Evolutionary conservation across 1,140 invertebrate genomes (phyloP), one percentile per base, ranked within the genome.

Genomic region (Akabosia matsudoensis): DNA sequence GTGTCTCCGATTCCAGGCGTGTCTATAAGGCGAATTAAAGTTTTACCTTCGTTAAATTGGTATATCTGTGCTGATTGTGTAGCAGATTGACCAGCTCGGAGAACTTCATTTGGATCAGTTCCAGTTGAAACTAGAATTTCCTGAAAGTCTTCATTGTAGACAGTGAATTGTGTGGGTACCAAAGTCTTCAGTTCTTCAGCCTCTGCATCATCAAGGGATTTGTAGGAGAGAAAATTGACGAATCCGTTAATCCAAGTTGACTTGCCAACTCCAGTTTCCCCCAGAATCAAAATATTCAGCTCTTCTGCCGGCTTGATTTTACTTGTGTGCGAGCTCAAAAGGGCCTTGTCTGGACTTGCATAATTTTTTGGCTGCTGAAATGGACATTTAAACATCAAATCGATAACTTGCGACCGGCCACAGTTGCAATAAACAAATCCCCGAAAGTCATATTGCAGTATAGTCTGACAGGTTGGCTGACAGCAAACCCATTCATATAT

Each of bases 1-100:
- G 79, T 78, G 37, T 84, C 82, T 0, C 82, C 83, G 34, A 84
- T 82, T 52, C 83, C 83, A 0, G 83, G 83, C 0, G 83, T 82
- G 70, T 84, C 83, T 64, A 84, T 83, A 0, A 84, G 37, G 24
- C 79, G 76, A 13, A 83, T 70, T 0, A 37, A 0, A 22, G 2
- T 18, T 16, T 80, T 64, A 4, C 79, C 78, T 16, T 1, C 16
- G 26, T 30, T n/a, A 54, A 81, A 81, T 0, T 18, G 16, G 52
- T 79, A 77, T 4, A 34, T 13, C 31, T 79, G 72, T 1, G 51
- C 16, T 1, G 30, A 3, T 24, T 79, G 78, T 10, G 78, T 79
- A 1, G 54, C 78, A 22, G 78, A 79, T 22, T 74, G 54, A 0
- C 79, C 79, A 2, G 24, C 30, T 2, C 1, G 33, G 1, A 18